Evolutionary conservation across 1,140 invertebrate species (phyloP), one percentile per base, ranked within the genome.

Genomic region (Drosophila pruinosa): DNA sequence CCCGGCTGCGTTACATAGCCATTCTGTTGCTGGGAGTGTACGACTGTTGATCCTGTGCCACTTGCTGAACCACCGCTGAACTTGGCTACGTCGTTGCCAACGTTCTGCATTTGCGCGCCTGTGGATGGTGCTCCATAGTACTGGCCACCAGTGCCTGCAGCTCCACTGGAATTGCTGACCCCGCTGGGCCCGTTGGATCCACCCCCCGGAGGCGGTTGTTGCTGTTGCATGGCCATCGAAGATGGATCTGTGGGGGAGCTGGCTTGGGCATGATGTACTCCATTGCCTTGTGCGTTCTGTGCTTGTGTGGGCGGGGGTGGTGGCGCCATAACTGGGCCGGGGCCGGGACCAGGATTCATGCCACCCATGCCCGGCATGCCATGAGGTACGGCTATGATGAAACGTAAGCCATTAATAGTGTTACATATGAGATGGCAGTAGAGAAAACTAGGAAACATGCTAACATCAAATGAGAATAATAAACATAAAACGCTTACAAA

Each of bases 401-500:
- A 41, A 21, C 5, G 2, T n/a, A 7, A 21, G 4, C 19, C 1
- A 41, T 8, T n/a, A n/a, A 36, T 21, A 48, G 17, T 4, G 12
- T 17, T n/a, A 28, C 53, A 69, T 15, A 57, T 28, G 22, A 67
- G 19, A 71, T 31, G 21, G 10, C 14, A 50, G 41, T 34, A 31
- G 10, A 63, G 28, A 17, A 5, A 62, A 41, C 75, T 58, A 71
- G 74, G 24, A 81, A 12, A n/a, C 8, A 41, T 24, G 92, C 92
- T 92, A 43, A 76, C 39, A 28, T 4, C 34, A 72, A 75, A 48
- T 24, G 70, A 78, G 91, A 92, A 75, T 10, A 14, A 21, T 19
- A 14, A 41, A 28, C 24, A 28, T 2, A 83, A 72, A 89, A 92
- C 92, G 92, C 94, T 94, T 94, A 94, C 94, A 86, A 78, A 90